Conservation (phyloP, 2,888 invertebrate genomes). For the Tenthredo livida region DNA sequence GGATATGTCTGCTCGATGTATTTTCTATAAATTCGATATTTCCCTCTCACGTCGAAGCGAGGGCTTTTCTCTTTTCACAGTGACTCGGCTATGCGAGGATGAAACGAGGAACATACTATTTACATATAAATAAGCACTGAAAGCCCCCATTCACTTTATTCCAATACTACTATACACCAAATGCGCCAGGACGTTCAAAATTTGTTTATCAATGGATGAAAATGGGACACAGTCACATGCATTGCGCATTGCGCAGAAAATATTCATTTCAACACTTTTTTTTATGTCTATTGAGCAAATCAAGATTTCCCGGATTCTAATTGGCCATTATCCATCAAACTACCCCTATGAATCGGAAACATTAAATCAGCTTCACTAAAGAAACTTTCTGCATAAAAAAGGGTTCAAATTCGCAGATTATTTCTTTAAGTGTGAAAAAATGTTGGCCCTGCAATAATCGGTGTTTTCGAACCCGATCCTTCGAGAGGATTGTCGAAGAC, state of each 20-base stretch:
- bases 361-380: neutral
- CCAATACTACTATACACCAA: neutral
- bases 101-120: neutral
- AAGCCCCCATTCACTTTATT: neutral
- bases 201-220: neutral
- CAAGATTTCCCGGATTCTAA: too few relatives aligned
- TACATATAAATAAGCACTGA: slow-evolving; percentile 1
- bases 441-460: too few relatives aligned
- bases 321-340: too few relatives aligned
- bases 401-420: neutral
- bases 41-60: neutral
- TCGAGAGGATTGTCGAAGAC: neutral
- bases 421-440: neutral
- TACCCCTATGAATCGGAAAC: too few relatives aligned
- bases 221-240: neutral
- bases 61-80: neutral
- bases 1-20: neutral
- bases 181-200: neutral
- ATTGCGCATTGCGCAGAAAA: too few relatives aligned
- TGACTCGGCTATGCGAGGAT: neutral
- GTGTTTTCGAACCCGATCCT: neutral
- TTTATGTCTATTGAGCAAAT: neutral
- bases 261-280: neutral
- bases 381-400: neutral
- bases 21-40: slow-evolving; percentile 4